A percentile compares a stretch with the other conserved stretches of the same genome.
phyloP scores from a whole-genome alignment of 92 coral and sea anemone species.

The Muricea muricata region DNA sequence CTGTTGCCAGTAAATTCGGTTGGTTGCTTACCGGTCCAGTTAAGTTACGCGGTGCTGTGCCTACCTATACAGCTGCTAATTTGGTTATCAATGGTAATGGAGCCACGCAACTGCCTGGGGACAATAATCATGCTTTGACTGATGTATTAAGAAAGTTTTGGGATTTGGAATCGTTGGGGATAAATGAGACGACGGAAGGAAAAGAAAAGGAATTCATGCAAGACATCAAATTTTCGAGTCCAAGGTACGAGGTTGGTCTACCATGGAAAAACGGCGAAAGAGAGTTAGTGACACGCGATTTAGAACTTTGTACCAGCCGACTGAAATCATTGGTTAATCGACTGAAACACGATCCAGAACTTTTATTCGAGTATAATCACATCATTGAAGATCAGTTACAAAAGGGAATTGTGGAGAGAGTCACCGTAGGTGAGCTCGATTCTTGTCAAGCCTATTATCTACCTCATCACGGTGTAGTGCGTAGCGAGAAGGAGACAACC shows the following conservation, averaged over 20 bases:
- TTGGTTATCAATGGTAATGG: slow-evolving; percentile 22
- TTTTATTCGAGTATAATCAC: slow-evolving; percentile 56
- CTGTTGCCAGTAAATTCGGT: slow-evolving; percentile 24
- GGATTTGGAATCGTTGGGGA: slow-evolving; percentile 52
- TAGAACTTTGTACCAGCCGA: slow-evolving; percentile 46
- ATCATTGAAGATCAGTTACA: slow-evolving; percentile 67
- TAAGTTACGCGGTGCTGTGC: neutral
- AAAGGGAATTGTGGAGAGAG: slow-evolving; percentile 58
- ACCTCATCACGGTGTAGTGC: slow-evolving; percentile 52
- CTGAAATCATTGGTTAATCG: slow-evolving; percentile 57
- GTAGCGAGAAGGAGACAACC: slow-evolving; percentile 13
- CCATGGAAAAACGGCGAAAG: slow-evolving; percentile 39
- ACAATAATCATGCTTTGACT: slow-evolving; percentile 42
- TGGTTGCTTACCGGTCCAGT: slow-evolving; percentile 30
- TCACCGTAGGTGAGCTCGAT: slow-evolving; percentile 23
- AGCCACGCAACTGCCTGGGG: neutral
- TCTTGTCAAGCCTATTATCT: slow-evolving; percentile 33
- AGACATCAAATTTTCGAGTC: slow-evolving; percentile 36
- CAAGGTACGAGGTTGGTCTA: slow-evolving; percentile 51
- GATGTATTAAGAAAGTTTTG: slow-evolving; percentile 51
- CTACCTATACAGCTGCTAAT: neutral
- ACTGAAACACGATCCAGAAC: slow-evolving; percentile 53
- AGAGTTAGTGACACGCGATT: slow-evolving; percentile 48
- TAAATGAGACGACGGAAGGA: neutral
- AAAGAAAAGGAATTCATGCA: neutral